Evolutionary conservation across 2,797 vertebrate species (phyloP).

Genomic region (Melanotaenia parkinsoni): DNA sequence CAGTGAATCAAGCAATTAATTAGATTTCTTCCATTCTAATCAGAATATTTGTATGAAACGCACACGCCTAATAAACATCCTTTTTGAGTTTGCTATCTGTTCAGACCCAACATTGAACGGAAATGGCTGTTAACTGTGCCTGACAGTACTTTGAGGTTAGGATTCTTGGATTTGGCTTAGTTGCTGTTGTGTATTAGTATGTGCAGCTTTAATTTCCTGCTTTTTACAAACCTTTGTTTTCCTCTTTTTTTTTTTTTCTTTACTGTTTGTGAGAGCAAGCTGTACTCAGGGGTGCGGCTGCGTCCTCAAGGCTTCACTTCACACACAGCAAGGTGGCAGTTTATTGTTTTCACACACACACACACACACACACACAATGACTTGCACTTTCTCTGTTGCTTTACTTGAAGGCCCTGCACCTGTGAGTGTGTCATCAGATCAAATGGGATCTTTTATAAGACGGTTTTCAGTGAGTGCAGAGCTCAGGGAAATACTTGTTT

Average conservation of each 20-base stretch:
- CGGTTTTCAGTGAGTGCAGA: slow-evolving; percentile 47
- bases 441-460: slow-evolving; percentile 73
- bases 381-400: slow-evolving; percentile 79
- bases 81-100: slow-evolving; percentile 68
- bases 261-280: slow-evolving; percentile 55
- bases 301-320: slow-evolving; percentile 77
- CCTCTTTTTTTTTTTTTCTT: slow-evolving; percentile 48
- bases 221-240: slow-evolving; percentile 27
- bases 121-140: slow-evolving; percentile 72
- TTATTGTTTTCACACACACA: slow-evolving; percentile 66
- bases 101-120: slow-evolving; percentile 52
- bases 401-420: slow-evolving; percentile 63
- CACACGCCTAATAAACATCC: slow-evolving; percentile 73
- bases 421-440: slow-evolving; percentile 83
- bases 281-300: slow-evolving; percentile 70
- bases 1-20: slow-evolving; percentile 83
- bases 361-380: slow-evolving; percentile 67
- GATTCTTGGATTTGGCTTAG: slow-evolving; percentile 39
- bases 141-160: slow-evolving; percentile 51
- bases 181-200: slow-evolving; percentile 42
- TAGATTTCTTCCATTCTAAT: slow-evolving; percentile 80
- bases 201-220: slow-evolving; percentile 48
- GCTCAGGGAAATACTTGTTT: slow-evolving; percentile 50
- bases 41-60: slow-evolving; percentile 78
- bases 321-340: slow-evolving; percentile 76